Evolutionary conservation across 1,140 invertebrate species (phyloP).

Genomic region (Gonioctena quinquepunctata): DNA sequence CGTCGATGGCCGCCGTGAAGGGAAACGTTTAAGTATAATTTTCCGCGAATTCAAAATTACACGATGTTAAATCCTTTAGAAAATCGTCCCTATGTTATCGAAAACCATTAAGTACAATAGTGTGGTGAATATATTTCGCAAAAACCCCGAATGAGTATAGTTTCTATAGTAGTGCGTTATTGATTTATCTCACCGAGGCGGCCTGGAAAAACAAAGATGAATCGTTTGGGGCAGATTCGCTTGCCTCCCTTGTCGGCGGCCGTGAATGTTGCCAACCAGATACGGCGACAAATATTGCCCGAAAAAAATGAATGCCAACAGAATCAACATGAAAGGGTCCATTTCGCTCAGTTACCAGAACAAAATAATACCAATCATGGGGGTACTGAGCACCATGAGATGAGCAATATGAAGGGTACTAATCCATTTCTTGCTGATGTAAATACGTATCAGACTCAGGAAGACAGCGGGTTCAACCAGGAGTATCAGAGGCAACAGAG

Average conservation of each 20-base stretch:
- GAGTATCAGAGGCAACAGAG: constrained; percentile 38
- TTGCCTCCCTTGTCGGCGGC: constrained; percentile 75
- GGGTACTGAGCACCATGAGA: constrained; percentile 62
- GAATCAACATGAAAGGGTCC: constrained; percentile 50
- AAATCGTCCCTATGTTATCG: not conserved
- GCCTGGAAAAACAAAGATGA: constrained; percentile 56
- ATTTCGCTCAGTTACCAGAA: constrained; percentile 59
- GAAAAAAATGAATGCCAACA: constrained; percentile 58
- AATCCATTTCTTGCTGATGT: constrained; percentile 45
- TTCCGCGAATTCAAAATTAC: not conserved
- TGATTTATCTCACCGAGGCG: not conserved
- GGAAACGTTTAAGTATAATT: constrained; percentile 34
- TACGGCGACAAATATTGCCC: constrained; percentile 75
- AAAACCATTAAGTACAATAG: not conserved
- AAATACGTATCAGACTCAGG: constrained; percentile 23
- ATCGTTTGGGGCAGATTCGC: constrained; percentile 63
- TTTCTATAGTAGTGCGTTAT: not conserved
- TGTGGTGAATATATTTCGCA: not conserved
- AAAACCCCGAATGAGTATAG: not conserved
- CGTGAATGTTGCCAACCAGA: constrained; percentile 79
- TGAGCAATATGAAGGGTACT: constrained; percentile 54
- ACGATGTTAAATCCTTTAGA: not conserved
- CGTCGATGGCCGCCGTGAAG: constrained; percentile 43
- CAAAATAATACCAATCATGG: constrained; percentile 63
- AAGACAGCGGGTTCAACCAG: constrained; percentile 59